A percentile compares a stretch with the other conserved stretches of the same genome.
Conservation (phyloP, 2,113 vertebrate genomes). For the Elephas maximus region DNA sequence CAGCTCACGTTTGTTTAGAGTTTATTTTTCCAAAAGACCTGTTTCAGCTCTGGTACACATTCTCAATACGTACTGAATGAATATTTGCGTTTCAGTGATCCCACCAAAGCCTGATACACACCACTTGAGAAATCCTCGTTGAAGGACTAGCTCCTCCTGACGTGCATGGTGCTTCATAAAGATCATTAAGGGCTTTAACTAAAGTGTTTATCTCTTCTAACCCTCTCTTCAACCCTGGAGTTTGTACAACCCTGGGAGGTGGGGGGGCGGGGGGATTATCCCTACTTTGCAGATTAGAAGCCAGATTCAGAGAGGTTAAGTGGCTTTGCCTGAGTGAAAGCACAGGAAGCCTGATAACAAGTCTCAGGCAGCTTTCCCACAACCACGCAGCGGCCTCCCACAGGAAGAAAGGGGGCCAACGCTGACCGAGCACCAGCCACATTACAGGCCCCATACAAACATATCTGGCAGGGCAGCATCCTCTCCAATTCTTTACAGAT, state of each 20-base stretch:
- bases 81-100: neutral
- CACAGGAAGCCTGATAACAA: neutral
- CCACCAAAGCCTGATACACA: neutral
- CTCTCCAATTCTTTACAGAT: neutral
- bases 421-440: neutral
- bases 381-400: accelerated
- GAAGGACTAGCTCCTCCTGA: neutral
- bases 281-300: neutral
- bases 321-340: neutral
- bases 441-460: neutral
- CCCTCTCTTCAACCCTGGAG: neutral
- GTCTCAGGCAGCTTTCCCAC: neutral
- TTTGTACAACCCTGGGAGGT: neutral
- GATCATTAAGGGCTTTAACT: neutral
- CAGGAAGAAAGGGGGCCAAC: neutral
- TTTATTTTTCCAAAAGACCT: neutral
- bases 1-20: neutral
- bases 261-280: accelerated
- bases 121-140: neutral
- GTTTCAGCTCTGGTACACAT: neutral
- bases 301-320: neutral
- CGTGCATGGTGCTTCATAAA: neutral
- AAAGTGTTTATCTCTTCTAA: neutral
- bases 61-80: neutral
- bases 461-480: neutral